Evolutionary conservation across 2,113 vertebrate species (phyloP).

Genomic region (Pachypanchax playfairii): DNA sequence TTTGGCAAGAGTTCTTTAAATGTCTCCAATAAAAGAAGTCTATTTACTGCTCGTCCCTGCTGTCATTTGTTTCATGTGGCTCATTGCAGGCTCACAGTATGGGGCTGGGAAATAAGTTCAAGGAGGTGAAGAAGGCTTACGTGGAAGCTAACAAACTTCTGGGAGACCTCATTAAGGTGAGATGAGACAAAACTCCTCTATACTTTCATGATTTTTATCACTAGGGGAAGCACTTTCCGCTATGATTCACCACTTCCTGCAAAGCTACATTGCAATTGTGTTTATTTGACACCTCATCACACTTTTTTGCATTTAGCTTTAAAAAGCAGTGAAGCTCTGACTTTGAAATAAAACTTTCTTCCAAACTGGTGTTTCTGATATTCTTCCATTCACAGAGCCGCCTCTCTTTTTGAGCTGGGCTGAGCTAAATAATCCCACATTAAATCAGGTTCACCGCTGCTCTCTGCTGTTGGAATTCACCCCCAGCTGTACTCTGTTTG

Average conservation of each 20-base stretch:
- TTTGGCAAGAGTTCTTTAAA: conserved; percentile 5
- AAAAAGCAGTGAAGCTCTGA: too few species aligned
- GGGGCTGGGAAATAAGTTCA: conserved; percentile 97
- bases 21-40: background rate
- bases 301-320: too few species aligned
- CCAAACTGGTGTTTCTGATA: too few species aligned
- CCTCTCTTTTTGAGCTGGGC: conserved; percentile 23
- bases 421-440: conserved; percentile 45
- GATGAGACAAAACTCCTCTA: conserved; percentile 11
- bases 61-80: conserved; percentile 18
- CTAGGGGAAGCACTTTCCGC: background rate
- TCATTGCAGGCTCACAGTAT: conserved; percentile 94
- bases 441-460: conserved; percentile 18
- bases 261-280: too few species aligned
- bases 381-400: background rate
- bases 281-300: background rate
- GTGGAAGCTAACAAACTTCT: conserved; percentile 93
- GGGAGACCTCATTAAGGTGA: conserved; percentile 96
- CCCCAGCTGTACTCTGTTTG: conserved; percentile 17
- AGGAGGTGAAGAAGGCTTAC: conserved; percentile 95
- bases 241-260: too few species aligned
- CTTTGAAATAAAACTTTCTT: too few species aligned
- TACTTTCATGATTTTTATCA: background rate
- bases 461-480: too few species aligned
- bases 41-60: conserved; percentile 5